Conservation (phyloP, 2,113 vertebrate genomes). For the Dendrocopos noguchii region DNA sequence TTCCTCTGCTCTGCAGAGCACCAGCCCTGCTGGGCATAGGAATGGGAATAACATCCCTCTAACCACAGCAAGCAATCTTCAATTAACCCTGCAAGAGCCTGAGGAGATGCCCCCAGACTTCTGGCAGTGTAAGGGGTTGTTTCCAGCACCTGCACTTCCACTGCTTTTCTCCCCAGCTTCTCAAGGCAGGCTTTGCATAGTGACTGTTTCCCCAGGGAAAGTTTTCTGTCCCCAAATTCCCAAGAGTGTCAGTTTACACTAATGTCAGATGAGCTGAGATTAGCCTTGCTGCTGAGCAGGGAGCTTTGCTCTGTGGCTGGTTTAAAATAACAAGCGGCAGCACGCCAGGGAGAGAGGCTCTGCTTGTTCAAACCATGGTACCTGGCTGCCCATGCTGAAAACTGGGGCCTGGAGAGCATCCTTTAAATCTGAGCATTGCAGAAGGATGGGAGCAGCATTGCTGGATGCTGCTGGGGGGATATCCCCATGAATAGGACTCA, state of each 20-base stretch:
- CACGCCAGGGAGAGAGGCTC: not conserved
- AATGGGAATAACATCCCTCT: not conserved
- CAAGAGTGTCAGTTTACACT: conserved; percentile 61
- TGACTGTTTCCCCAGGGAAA: conserved; percentile 26
- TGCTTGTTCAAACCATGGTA: not conserved
- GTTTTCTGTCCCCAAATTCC: conserved; percentile 45
- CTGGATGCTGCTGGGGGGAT: not conserved
- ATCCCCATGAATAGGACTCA: rapidly evolving
- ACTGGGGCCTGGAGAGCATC: not conserved
- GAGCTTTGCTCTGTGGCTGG: conserved; percentile 33
- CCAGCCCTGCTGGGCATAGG: not conserved
- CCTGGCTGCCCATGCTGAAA: not conserved
- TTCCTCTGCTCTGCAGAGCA: not conserved
- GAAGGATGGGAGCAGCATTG: not conserved
- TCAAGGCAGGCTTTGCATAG: not conserved
- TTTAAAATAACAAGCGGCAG: conserved; percentile 51
- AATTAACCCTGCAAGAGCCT: not conserved
- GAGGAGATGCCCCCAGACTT: not conserved
- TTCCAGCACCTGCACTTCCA: not conserved
- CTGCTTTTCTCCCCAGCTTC: not conserved
- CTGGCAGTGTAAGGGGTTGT: not conserved
- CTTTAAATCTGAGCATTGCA: not conserved
- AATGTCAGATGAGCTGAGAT: conserved; percentile 47
- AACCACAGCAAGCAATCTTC: not conserved
- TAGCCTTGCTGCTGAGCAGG: not conserved